Conservation (phyloP, 2,888 invertebrate species). For the Eristalinus aeneus region DNA sequence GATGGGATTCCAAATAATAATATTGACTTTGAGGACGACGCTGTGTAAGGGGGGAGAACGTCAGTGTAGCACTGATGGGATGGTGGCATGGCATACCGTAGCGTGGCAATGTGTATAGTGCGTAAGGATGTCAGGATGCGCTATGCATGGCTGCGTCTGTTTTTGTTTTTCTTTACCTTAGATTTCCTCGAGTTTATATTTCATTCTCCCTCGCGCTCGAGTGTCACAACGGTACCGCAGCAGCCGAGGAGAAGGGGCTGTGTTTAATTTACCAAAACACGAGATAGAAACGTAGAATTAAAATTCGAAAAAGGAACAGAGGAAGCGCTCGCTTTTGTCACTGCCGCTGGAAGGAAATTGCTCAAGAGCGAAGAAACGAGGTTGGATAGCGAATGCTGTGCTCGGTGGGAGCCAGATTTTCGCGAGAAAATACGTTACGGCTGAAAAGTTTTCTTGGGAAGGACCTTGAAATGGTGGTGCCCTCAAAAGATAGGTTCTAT, state of each 20-base stretch:
- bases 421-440: background rate
- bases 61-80: background rate
- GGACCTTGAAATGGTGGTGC: background rate
- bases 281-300: slow-evolving; percentile 34
- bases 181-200: slow-evolving; percentile 28
- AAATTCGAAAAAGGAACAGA: slow-evolving; percentile 9
- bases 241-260: background rate
- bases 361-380: background rate
- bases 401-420: background rate
- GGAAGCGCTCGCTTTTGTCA: background rate
- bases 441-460: background rate
- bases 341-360: no score
- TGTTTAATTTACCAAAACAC: slow-evolving; percentile 57
- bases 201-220: slow-evolving; percentile 3
- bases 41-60: background rate
- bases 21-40: slow-evolving; percentile 68
- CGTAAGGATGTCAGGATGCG: slow-evolving; percentile 14
- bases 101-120: background rate
- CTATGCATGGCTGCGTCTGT: slow-evolving; percentile 45
- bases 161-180: slow-evolving; percentile 55
- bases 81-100: background rate
- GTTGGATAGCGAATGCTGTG: background rate
- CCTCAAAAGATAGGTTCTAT: background rate
- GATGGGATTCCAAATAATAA: slow-evolving; percentile 70
- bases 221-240: background rate